Evolutionary conservation across 2,113 vertebrate species (phyloP).

Genomic region (Aphyosemion australe): DNA sequence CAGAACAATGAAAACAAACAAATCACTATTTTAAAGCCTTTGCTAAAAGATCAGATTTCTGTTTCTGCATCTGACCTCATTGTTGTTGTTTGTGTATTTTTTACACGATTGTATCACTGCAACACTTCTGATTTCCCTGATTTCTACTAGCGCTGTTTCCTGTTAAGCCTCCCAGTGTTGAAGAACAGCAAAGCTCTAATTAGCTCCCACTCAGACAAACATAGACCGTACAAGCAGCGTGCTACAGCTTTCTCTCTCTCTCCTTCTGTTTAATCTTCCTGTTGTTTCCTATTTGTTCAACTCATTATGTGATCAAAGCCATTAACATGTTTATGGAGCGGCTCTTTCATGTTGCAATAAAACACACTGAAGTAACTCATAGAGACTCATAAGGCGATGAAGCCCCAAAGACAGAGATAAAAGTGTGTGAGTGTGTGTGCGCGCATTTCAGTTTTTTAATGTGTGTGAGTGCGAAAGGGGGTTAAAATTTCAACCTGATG

Average conservation of each 20-base stretch:
- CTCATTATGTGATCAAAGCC: conserved; percentile 76
- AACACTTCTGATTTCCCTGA: conserved; percentile 24
- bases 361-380: conserved; percentile 53
- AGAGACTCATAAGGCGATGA: conserved; percentile 51
- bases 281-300: conserved; percentile 74
- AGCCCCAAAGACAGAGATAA: conserved; percentile 43
- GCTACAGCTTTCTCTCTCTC: conserved; percentile 30
- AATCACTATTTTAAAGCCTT: too few relatives aligned
- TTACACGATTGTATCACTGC: conserved; percentile 3
- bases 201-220: conserved; percentile 62
- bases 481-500: conserved; percentile 45
- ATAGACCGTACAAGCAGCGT: conserved; percentile 38
- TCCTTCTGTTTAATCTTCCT: conserved; percentile 60
- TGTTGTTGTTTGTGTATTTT: conserved; percentile 5
- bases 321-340: conserved; percentile 71
- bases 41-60: too few relatives aligned
- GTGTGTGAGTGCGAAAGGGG: conserved; percentile 6
- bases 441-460: conserved; percentile 7
- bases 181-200: conserved; percentile 64
- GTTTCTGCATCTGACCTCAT: too few relatives aligned
- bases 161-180: conserved; percentile 45
- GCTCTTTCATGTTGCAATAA: conserved; percentile 68
- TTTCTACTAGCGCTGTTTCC: conserved; percentile 37
- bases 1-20: too few relatives aligned
- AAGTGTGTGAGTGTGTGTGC: conserved; percentile 14